Evolutionary conservation across 2,797 vertebrate species (phyloP).

Genomic region (Heterohyrax brucei): DNA sequence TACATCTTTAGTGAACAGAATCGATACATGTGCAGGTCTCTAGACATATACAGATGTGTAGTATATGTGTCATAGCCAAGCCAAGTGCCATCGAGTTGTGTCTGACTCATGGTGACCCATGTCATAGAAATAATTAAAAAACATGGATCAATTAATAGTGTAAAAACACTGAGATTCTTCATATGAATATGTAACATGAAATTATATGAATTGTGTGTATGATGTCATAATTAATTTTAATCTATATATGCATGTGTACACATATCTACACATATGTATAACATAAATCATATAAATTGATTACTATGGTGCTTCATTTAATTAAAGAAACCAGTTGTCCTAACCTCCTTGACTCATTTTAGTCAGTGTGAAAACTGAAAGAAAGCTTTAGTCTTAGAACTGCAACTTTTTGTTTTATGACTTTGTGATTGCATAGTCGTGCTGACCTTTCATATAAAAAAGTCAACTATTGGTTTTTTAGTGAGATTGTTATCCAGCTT

Average conservation of each 20-base stretch:
- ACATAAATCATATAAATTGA: not conserved
- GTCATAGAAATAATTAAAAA: not conserved
- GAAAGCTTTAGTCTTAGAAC: not conserved
- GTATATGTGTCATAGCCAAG: too few species aligned
- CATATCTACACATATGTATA: not conserved
- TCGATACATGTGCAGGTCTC: not conserved
- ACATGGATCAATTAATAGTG: accelerated
- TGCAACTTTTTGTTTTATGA: not conserved
- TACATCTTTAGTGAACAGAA: not conserved
- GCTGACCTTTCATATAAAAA: not conserved
- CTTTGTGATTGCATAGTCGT: not conserved
- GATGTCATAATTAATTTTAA: too few species aligned
- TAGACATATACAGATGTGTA: not conserved
- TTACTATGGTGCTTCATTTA: not conserved
- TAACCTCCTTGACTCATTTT: not conserved
- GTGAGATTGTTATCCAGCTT: not conserved
- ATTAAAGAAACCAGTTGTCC: not conserved
- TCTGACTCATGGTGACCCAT: too few species aligned
- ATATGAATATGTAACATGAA: accelerated
- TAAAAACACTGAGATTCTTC: not conserved
- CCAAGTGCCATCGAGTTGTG: too few species aligned
- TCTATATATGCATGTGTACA: not conserved
- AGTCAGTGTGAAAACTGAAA: not conserved
- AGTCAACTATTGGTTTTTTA: not conserved
- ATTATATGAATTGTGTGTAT: too few species aligned